Percentiles rank a stretch among this genome's conserved stretches.
phyloP scores from a whole-genome alignment of 2,113 vertebrate genomes.

The Serilophus lunatus region DNA sequence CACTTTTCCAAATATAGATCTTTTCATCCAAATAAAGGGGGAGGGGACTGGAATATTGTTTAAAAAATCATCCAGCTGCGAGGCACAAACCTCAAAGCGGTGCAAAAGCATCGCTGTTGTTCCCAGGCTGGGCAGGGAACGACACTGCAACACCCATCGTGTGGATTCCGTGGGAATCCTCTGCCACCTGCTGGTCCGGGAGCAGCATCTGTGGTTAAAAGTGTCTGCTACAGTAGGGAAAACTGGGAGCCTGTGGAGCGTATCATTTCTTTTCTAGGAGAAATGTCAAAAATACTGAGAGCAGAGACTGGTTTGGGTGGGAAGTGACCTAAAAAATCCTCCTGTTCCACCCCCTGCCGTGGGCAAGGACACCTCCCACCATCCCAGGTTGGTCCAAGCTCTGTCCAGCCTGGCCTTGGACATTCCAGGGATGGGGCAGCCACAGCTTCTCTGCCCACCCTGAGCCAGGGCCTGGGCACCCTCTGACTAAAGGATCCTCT shows the following conservation, averaged over 20 bases:
- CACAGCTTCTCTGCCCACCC: neutral
- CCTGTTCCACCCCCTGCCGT: rapidly evolving
- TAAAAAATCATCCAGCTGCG: neutral
- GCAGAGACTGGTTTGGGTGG: rapidly evolving
- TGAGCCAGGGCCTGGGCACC: neutral
- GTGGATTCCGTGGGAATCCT: rapidly evolving
- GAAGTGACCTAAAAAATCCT: neutral
- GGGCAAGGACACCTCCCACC: neutral
- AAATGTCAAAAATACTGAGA: rapidly evolving
- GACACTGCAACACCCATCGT: rapidly evolving
- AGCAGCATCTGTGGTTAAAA: rapidly evolving
- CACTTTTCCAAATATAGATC: rapidly evolving
- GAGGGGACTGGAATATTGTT: rapidly evolving
- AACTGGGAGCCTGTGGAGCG: rapidly evolving
- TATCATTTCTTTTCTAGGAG: rapidly evolving
- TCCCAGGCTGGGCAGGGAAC: rapidly evolving
- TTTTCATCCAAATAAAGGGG: neutral
- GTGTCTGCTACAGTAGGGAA: rapidly evolving
- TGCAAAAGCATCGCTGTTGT: rapidly evolving
- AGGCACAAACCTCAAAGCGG: rapidly evolving
- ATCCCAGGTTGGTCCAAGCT: rapidly evolving
- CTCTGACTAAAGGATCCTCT: rapidly evolving
- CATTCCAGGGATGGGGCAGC: neutral
- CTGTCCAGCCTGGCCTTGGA: neutral
- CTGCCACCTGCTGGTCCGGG: conserved; percentile 22